Evolutionary conservation across 1,140 invertebrate species (phyloP).

Genomic region (Triops cancriformis): DNA sequence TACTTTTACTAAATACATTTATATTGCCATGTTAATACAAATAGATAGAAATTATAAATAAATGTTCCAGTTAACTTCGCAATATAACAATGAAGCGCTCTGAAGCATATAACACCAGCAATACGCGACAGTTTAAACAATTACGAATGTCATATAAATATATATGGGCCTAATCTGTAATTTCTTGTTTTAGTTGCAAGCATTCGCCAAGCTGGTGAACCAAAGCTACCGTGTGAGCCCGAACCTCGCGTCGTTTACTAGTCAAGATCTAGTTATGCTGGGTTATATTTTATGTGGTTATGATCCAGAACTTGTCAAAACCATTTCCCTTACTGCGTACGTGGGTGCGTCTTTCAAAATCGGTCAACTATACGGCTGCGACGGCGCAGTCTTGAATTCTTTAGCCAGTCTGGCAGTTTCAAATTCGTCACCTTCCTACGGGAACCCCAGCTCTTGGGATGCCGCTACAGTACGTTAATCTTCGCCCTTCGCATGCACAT

Average conservation of each 20-base stretch:
- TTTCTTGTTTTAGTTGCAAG: background rate
- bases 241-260: background rate
- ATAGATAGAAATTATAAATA: too few species aligned
- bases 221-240: background rate
- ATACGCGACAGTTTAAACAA: too few species aligned
- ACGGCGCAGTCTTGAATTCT: background rate
- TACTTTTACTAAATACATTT: too few species aligned
- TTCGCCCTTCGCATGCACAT: background rate
- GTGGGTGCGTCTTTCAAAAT: background rate
- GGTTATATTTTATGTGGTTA: constrained; percentile 1
- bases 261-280: background rate
- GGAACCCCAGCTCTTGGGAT: constrained; percentile 1
- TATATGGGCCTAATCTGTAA: too few species aligned
- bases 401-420: constrained; percentile 3
- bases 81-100: too few species aligned
- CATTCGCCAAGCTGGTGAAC: background rate
- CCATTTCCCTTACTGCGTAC: background rate
- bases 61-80: too few species aligned
- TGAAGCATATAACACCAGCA: too few species aligned
- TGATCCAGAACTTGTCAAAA: background rate
- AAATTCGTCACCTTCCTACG: background rate
- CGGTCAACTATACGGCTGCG: constrained; percentile 14
- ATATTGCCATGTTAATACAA: too few species aligned
- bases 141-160: too few species aligned
- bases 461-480: constrained; percentile 16